Base-by-base conservation (phyloP, 2,797 vertebrate species). In the Xyrichtys novacula region DNA sequence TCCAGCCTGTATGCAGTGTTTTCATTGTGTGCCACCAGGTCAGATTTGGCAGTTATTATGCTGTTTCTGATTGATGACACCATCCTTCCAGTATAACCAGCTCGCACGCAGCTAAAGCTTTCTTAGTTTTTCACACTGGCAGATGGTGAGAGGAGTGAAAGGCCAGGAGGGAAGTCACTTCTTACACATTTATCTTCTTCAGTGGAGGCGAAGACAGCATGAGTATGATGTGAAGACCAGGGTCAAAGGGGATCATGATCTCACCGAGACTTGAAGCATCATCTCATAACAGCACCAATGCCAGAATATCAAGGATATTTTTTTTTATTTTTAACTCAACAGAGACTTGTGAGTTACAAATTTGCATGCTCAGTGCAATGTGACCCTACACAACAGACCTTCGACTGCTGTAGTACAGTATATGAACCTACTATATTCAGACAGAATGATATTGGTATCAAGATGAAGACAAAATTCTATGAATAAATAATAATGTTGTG, bases 41-140 rank as follows among this genome's bases (percentile, higher is more conserved):
- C 40, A 6, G 48, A 56, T 71, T 22, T 65, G 40, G 59, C 62
- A 70, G 58, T 47, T 54, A 49, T 74, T 71, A 54, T 23, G 63
- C 61, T 8, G 42, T 31, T 75, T 65, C 64, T 84, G 83, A 81
- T 85, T 81, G 71, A 79, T 62, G 66, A 56, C 64, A 65, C 2
- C 16, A 23, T 29, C 71, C 59, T 36, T 71, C 49, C 55, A 19
- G 50, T 46, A 44, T 0, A 39, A 49, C 52, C 53, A 42, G 49
- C 50, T 26, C 49, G 72, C 67, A 69, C 12, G 8, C 42, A 70
- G 28, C 53, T 61, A 60, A 73, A 71, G 61, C 71, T 66, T 67
- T 68, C 20, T 70, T 47, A 62, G 61, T 42, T 76, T 77, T 58
- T 80, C 57, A 53, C 63, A 42, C 36, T 54, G 17, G 40, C 46